Evolutionary conservation across 1,140 invertebrate species (phyloP).

Genomic region (Drosophila sp.): DNA sequence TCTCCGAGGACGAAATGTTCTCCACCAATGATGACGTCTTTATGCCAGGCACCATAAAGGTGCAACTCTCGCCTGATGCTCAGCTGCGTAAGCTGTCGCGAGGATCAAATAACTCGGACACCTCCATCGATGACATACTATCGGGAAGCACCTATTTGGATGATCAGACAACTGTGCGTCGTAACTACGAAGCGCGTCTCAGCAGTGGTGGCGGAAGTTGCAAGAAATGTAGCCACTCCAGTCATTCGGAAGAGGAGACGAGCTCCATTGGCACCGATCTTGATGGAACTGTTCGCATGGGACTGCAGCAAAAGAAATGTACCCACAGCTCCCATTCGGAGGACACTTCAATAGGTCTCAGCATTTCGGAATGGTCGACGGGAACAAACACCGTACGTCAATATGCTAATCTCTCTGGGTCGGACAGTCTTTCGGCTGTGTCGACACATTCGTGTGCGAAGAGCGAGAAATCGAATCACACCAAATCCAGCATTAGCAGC

Average conservation of each 20-base stretch:
- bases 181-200: constrained; percentile 74
- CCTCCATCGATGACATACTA: constrained; percentile 85
- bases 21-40: constrained; percentile 87
- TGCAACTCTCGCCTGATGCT: constrained; percentile 85
- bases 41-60: constrained; percentile 85
- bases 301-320: constrained; percentile 89
- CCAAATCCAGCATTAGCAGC: constrained; percentile 84
- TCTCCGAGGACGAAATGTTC: constrained; percentile 87
- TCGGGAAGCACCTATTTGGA: constrained; percentile 83
- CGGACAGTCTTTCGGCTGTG: constrained; percentile 85
- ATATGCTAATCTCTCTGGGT: constrained; percentile 88
- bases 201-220: constrained; percentile 84
- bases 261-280: constrained; percentile 88
- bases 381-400: constrained; percentile 91
- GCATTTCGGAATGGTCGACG: constrained; percentile 93
- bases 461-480: constrained; percentile 87
- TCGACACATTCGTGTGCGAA: constrained; percentile 85
- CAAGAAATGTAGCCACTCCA: constrained; percentile 86
- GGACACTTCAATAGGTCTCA: constrained; percentile 92
- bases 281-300: constrained; percentile 91
- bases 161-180: constrained; percentile 76
- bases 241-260: constrained; percentile 88
- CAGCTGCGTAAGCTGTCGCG: constrained; percentile 85
- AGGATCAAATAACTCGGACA: constrained; percentile 87
- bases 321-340: constrained; percentile 91